Evolutionary conservation across 2,888 invertebrate species (phyloP), one percentile per base, ranked within the genome.

Genomic region (Callyntrura guangdongensis): DNA sequence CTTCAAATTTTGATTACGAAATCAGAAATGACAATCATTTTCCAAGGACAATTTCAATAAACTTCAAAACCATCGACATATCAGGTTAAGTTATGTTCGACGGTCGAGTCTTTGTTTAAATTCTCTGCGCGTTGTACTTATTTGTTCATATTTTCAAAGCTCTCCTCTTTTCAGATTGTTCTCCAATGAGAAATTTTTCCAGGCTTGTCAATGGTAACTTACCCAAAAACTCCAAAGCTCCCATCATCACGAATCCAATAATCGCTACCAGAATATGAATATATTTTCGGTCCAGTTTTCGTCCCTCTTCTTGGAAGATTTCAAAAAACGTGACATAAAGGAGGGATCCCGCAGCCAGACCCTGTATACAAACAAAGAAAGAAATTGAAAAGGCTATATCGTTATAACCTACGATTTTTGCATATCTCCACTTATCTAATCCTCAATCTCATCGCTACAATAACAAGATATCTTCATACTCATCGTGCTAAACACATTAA

Each of bases 301-400:
- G 90, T 17, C 94, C 94, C 86, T 95, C 95, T 79, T 95, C 94
- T 91, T 95, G 95, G 56, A 96, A 94, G 27, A 96, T 95, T 94
- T 96, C 96, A 93, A 96, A 96, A 94, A 96, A 96, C 2, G 95
- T 95, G 86, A 96, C 95, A 93, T 96, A 96, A 79, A 96, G 94
- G 90, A 96, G 95, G 27, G 95, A 95, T 61, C 96, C 96, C 4
- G 95, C 95, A 45, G 96, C 96, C 61, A 96, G 93, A 2, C 95
- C 96, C 94, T 96, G 95, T 53, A 95, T 5, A 36, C 17, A 64
- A 14, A 64, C 45, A 59, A 17, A 82, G 27, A 84, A 17, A 74
- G 72, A 20, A 45, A 47, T 27, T 72, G 36, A 36, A 36, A 36
- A 36, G 36, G 3, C 6, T 36, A 4, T 36, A 36, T 36, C 6